Conservation (phyloP, 53 echinoderm and acorn worm genomes). For the Paracentrotus lividus region DNA sequence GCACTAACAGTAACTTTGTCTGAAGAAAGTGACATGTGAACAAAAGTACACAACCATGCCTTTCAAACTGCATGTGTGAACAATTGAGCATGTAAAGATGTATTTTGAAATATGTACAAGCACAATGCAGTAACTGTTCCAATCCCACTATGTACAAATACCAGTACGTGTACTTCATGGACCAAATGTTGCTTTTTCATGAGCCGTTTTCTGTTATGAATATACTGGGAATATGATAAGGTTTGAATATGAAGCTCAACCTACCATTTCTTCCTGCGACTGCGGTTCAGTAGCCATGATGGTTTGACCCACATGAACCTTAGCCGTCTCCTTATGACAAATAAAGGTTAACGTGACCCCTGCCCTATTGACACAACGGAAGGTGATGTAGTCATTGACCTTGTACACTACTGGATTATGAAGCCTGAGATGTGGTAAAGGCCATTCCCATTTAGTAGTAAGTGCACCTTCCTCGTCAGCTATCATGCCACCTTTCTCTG, state of each 20-base stretch:
- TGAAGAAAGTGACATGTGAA: no score
- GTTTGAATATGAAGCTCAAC: not conserved
- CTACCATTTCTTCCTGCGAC: conserved; percentile 94
- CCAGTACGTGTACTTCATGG: no score
- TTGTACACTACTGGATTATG: conserved; percentile 78
- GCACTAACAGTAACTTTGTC: no score
- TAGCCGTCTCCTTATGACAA: conserved; percentile 89
- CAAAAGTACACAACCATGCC: no score
- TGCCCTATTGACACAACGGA: conserved; percentile 85
- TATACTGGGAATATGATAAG: not conserved
- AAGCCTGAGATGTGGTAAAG: conserved; percentile 89
- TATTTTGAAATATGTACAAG: no score
- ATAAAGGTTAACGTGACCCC: conserved; percentile 84
- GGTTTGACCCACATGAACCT: conserved; percentile 89
- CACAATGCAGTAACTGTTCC: no score
- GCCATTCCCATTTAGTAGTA: conserved; percentile 87
- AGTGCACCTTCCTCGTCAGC: conserved; percentile 86
- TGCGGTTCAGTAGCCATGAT: conserved; percentile 86
- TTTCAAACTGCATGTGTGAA: no score
- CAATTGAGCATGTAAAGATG: no score
- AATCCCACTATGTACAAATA: no score
- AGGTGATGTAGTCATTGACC: conserved; percentile 83
- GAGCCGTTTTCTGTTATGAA: not conserved
- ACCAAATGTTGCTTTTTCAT: no score
- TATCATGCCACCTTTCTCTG: conserved; percentile 91